These are phyloP conservation scores for Austrolebias charrua DNA, from an alignment of 2,797 vertebrate species.

Conservation along the genomic window DNA sequence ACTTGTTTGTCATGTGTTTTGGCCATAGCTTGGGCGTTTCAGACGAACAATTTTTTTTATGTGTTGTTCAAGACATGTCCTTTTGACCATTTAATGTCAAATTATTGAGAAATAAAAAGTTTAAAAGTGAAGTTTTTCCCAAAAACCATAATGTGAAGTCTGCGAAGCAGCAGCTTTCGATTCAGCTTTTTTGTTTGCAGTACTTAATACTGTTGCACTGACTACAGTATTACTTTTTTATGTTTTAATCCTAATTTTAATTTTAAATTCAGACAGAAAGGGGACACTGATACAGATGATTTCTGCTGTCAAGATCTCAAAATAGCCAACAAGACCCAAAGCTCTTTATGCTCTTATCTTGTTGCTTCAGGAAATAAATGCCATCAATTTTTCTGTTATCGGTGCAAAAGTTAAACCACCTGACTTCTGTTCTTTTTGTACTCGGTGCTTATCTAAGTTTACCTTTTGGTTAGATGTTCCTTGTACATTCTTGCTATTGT, in stretches of 20 bases:
- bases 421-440: constrained; percentile 9
- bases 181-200: constrained; percentile 21
- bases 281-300: neutral
- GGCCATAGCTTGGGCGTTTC: too few species aligned
- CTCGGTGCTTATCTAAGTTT: constrained; percentile 22
- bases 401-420: neutral
- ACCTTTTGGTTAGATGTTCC: neutral
- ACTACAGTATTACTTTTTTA: too few species aligned
- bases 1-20: too few species aligned
- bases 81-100: too few species aligned
- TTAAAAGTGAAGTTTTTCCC: too few species aligned
- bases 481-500: constrained; percentile 8
- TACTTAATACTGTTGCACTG: too few species aligned
- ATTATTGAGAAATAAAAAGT: too few species aligned
- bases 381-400: constrained; percentile 1
- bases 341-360: neutral
- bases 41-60: too few species aligned
- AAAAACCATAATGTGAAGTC: too few species aligned
- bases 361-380: neutral
- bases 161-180: constrained; percentile 10
- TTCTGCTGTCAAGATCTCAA: neutral
- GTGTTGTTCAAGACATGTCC: too few species aligned
- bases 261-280: too few species aligned
- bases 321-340: neutral
- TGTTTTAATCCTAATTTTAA: neutral